Percentiles rank a stretch among this genome's conserved stretches.
Conservation (phyloP, 1,140 invertebrate species). For the Drosophila insularis region DNA sequence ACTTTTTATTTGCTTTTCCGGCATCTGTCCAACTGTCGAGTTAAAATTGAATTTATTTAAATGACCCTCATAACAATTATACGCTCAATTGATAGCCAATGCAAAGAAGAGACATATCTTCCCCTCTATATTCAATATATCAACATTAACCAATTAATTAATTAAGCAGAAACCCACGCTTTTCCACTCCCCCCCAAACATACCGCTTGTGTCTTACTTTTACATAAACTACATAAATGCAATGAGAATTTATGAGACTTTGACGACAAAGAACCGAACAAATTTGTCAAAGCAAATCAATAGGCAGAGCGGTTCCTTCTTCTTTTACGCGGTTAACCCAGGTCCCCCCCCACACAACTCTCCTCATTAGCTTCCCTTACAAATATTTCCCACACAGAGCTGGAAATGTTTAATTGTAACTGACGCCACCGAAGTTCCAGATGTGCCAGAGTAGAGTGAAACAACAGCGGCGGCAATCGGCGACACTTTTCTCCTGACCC, state of each 20-base stretch:
- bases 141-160: constrained; percentile 68
- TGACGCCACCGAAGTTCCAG: constrained; percentile 58
- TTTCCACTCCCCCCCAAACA: constrained; percentile 16
- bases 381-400: constrained; percentile 56
- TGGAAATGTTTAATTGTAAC: constrained; percentile 64
- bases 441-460: constrained; percentile 34
- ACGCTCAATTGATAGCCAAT: constrained; percentile 63
- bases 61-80: constrained; percentile 77
- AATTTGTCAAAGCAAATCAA: constrained; percentile 77
- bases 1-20: background rate
- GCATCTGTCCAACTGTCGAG: constrained; percentile 1
- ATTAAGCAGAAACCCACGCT: constrained; percentile 63
- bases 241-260: constrained; percentile 74
- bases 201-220: constrained; percentile 32
- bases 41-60: constrained; percentile 54
- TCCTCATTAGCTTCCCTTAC: background rate
- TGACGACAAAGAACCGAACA: constrained; percentile 27
- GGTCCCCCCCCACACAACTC: background rate
- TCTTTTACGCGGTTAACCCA: background rate
- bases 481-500: constrained; percentile 17
- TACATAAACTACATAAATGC: constrained; percentile 65
- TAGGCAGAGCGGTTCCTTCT: constrained; percentile 28
- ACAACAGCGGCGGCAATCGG: constrained; percentile 32
- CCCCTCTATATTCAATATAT: constrained; percentile 3
- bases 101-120: constrained; percentile 19